Percentiles rank a stretch among this genome's conserved stretches.
phyloP scores from a whole-genome alignment of 2,113 vertebrate species.

The Cyphomyrus discorhynchus region DNA sequence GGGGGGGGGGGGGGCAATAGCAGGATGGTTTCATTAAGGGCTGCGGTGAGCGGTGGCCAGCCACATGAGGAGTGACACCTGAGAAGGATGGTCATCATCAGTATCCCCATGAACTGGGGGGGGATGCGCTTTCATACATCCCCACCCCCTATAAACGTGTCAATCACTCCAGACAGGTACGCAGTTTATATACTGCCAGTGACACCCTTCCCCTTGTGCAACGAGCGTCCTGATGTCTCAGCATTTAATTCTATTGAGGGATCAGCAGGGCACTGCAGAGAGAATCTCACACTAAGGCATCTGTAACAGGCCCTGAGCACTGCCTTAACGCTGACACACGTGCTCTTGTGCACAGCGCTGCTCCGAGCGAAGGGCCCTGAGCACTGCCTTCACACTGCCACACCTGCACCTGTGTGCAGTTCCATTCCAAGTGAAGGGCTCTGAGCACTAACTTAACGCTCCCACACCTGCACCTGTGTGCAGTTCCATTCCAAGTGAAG shows the following conservation, averaged over 20 bases:
- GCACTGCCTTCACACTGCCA: neutral
- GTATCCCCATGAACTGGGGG: conserved; percentile 29
- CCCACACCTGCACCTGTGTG: neutral
- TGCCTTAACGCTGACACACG: neutral
- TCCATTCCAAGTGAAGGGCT: neutral
- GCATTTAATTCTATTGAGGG: conserved; percentile 5
- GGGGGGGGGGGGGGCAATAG: too few relatives aligned
- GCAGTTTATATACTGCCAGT: conserved; percentile 45
- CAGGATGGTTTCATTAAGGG: neutral
- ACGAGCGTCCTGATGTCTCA: conserved; percentile 44
- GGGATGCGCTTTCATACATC: conserved; percentile 21
- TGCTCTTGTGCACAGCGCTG: too few relatives aligned
- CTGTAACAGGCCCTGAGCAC: neutral
- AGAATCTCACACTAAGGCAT: neutral
- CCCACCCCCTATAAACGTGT: conserved; percentile 30
- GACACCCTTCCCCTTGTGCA: conserved; percentile 40
- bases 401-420: neutral
- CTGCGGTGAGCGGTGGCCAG: neutral
- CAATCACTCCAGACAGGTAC: conserved; percentile 48
- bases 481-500: neutral
- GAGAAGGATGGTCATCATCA: conserved; percentile 43
- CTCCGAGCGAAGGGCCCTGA: neutral
- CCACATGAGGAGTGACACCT: neutral
- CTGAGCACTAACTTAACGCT: neutral
- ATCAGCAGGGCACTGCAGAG: neutral